Evolutionary conservation across 2,797 vertebrate species (phyloP), one percentile per base, ranked within the genome.

Genomic region (Cyclopterus lumpus): DNA sequence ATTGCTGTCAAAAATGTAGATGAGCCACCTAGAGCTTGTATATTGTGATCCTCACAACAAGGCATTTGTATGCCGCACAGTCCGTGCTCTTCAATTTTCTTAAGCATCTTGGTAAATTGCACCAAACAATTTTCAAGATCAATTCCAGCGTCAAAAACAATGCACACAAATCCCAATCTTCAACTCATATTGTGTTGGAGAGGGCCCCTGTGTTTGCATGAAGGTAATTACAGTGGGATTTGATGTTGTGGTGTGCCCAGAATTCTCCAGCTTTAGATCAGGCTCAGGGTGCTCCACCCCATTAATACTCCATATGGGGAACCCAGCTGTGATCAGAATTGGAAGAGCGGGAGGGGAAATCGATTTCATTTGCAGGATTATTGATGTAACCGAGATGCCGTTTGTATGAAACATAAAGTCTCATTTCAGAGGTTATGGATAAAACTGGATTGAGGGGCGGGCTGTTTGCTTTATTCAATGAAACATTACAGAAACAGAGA

Each of bases 291-390:
- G 92, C 92, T 90, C 92, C 91, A 93, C 92, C 93, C 95, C 94
- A 95, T 95, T 95, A 95, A 92, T 87, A 82, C 90, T 93, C 92
- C 93, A 94, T 94, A 95, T 94, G 94, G 93, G 95, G 93, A 95
- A 94, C 94, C 93, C 95, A 95, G 94, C 95, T 95, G 95, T 93
- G 94, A 94, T 95, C 93, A 92, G 92, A 94, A 95, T 95, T 94
- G 94, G 91, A 94, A 93, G 91, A 94, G 93, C 93, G 86, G 91
- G 94, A 94, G 93, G 93, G 92, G 94, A 94, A 95, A 95, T 95
- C 94, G 93, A 95, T 95, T 95, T 95, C 94, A 95, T 95, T 95
- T 95, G 94, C 93, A 88, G 94, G 94, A 95, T 95, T 95, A 95
- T 95, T 94, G 93, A 94, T 93, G 94, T 92, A 91, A 93, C 93